phyloP scores from a whole-genome alignment of 2,797 vertebrate species.

The Sphenodon punctatus region DNA sequence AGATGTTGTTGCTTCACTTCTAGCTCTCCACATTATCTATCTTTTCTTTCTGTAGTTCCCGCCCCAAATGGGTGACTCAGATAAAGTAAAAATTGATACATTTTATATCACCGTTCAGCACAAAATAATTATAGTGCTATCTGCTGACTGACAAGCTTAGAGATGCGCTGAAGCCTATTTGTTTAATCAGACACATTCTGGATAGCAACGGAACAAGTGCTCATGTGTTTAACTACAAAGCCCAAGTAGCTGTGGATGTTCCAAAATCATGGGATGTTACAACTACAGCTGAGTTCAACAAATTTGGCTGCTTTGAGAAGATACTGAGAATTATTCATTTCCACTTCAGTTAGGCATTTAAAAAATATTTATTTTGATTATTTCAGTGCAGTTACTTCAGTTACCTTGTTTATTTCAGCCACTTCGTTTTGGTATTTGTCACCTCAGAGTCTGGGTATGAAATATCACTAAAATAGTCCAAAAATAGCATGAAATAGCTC shows the following conservation, averaged over 20 bases:
- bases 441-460: no score
- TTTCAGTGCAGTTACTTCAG: no score
- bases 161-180: not conserved
- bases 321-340: no score
- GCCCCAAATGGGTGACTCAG: constrained; percentile 52
- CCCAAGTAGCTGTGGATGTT: not conserved
- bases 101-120: constrained; percentile 28
- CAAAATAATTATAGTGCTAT: constrained; percentile 49
- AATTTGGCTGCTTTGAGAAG: no score
- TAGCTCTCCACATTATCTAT: constrained; percentile 30
- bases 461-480: no score
- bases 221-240: not conserved
- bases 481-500: no score
- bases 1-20: constrained; percentile 30
- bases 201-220: not conserved
- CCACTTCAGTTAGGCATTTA: no score
- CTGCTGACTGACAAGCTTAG: constrained; percentile 31
- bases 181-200: not conserved
- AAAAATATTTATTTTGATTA: no score
- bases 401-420: no score
- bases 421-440: no score
- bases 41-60: constrained; percentile 38
- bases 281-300: no score
- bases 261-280: no score
- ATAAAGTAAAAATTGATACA: constrained; percentile 30